Base-by-base conservation (phyloP, 30 jellyfish, hydroid and myxozoan genomes). In the Rhopilema esculentum region DNA sequence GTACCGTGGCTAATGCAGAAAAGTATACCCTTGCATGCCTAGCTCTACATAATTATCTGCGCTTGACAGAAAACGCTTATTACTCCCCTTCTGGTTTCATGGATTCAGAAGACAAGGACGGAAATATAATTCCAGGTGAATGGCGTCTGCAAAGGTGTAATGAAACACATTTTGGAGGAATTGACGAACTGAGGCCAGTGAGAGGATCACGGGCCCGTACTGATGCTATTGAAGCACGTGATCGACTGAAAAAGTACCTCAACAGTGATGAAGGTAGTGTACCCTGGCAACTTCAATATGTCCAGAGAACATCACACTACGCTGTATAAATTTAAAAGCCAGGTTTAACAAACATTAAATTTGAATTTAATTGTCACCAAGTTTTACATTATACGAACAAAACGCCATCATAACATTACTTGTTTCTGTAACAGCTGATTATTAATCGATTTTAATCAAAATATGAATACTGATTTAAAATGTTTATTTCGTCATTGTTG, bases 251-350 rank as follows among this genome's bases (percentile, higher is more conserved):
- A n/a, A 27, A 73, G 25, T 73, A 73, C 69, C 33, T 73, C 33
- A 73, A 73, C 69, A 73, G 69, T 31, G 84, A 25, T 25, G 84
- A 73, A 73, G 84, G 84, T 6, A 49, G 69, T 73, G 67, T 73
- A 17, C 84, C 84, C n/a, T 27, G 84, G 84, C 84, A 73, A 31
- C 29, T 31, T 31, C 32, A 18, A 33, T 31, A 73, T 31, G 69
- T 29, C 22, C 8, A 22, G 48, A 33, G 84, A 33, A 73, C 84
- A 26, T 20, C 49, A 20, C 78, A 67, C 31, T 26, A 26, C 49
- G 49, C 78, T 1, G 18, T 26, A 26, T 1, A 67, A 26, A 67
- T 67, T 28, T 32, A 24, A 63, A 63, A 63, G n/a, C 29, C 8
- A 18, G 29, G 72, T 4, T n/a, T 2, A 63, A n/a, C n/a, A 15